These are phyloP conservation scores for Brachionus angularis DNA, from an alignment of 1,140 invertebrate species.

Conservation along the genomic window DNA sequence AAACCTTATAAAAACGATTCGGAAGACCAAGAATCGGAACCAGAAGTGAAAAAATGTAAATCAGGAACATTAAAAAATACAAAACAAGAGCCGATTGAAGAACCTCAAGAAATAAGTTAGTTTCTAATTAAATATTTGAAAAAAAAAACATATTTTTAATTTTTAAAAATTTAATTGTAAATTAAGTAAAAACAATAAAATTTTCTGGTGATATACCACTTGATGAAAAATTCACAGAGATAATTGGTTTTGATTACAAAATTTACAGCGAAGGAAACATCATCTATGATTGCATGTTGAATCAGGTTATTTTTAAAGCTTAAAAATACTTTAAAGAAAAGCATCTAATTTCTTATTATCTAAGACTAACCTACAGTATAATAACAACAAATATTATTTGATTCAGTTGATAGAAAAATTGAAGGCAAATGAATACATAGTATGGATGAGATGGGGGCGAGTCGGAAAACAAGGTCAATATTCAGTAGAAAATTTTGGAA, in stretches of 20 bases:
- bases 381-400: conserved; percentile 44
- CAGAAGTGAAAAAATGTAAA: background rate
- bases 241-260: conserved; percentile 28
- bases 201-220: conserved; percentile 38
- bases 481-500: conserved; percentile 6
- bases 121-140: background rate
- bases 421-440: conserved; percentile 4
- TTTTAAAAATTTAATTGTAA: background rate
- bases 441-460: conserved; percentile 43
- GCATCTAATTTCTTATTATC: background rate
- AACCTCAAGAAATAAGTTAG: conserved; percentile 4
- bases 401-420: conserved; percentile 40
- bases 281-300: conserved; percentile 27
- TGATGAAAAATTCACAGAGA: conserved; percentile 40
- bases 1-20: too few relatives aligned
- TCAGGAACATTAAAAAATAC: background rate
- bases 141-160: background rate
- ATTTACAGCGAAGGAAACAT: conserved; percentile 31
- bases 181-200: conserved; percentile 24
- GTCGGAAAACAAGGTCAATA: conserved; percentile 40
- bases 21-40: conserved; percentile 4
- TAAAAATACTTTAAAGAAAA: background rate
- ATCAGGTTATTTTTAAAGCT: conserved; percentile 23
- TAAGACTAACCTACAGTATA: conserved; percentile 37
- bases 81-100: background rate